Evolutionary conservation across 2,888 invertebrate genomes (phyloP), one percentile per base, ranked within the genome.

Genomic region (Deilephila porcellus): DNA sequence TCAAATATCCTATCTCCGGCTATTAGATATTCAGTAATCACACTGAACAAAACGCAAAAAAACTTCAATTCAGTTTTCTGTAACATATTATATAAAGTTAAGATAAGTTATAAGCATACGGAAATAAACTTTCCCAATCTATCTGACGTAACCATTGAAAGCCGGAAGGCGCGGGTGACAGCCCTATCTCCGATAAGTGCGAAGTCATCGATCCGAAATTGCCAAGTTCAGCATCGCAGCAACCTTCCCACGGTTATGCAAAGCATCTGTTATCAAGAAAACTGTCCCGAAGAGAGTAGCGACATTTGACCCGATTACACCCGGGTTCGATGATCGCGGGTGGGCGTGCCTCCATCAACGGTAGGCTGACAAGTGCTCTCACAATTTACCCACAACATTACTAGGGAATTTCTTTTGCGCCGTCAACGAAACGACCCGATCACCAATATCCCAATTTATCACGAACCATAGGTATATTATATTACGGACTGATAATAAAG

Each of bases 321-420:
- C 76, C 81, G 82, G 77, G 91, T 90, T 90, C 90, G 88, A 81
- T 81, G 88, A 76, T 86, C 88, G 83, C 79, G 72, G 73, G 86
- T 86, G 89, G 89, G 90, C 86, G 90, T 90, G 88, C 81, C 88
- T 75, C 74, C 56, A 74, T 64, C 73, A 73, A 52, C 67, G 52
- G 25, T 25, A 29, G 63, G 63, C 20, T 70, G 60, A 45, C 71
- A 32, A 70, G 71, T 60, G 14, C 37, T 60, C 37, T 75, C 76
- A 77, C 77, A 76, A 76, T 76, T 70, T 76, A 78, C 78, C 78
- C 75, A 80, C 78, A 77, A 81, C 74, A 77, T 77, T 73, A 56
- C 74, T 77, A 70, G 25, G 45, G 52, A 67, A 25, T 52, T 52
- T 56, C 75, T 79, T 79, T 78, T 78, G 80, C 79, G 81, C 81